These are phyloP conservation scores for Resseliella maxima DNA, from an alignment of 2,888 invertebrate genomes.

Conservation along the genomic window DNA sequence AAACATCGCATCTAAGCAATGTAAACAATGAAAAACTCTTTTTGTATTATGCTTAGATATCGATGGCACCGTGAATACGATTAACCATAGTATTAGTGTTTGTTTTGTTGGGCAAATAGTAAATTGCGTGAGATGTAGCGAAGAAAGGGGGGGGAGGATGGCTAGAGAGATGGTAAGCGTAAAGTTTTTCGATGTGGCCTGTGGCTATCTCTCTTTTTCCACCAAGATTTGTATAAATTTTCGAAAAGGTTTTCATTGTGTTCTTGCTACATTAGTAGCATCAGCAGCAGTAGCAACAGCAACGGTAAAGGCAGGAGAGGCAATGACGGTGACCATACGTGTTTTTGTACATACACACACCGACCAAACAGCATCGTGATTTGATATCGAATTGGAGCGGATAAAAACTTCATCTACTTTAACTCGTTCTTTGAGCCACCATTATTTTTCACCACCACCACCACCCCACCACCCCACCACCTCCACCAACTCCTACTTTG, in stretches of 20 bases:
- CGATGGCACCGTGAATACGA: constrained; percentile 8
- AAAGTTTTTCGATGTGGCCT: background rate
- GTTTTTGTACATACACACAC: background rate
- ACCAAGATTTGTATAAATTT: constrained; percentile 45
- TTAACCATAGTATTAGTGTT: constrained; percentile 52
- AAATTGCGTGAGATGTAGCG: background rate
- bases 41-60: constrained; percentile 19
- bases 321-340: background rate
- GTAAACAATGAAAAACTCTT: constrained; percentile 1
- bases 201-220: constrained; percentile 30
- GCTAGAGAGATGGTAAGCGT: background rate
- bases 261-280: background rate
- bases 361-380: constrained; percentile 39
- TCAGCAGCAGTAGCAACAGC: background rate
- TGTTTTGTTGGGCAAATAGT: background rate
- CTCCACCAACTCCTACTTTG: too few relatives aligned
- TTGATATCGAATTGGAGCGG: constrained; percentile 37
- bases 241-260: constrained; percentile 21
- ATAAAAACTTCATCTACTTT: constrained; percentile 31
- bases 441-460: background rate
- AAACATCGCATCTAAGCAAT: background rate
- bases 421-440: constrained; percentile 25
- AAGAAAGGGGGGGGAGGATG: background rate
- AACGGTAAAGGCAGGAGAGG: background rate
- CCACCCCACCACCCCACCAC: background rate